Percentiles rank a stretch among this genome's conserved stretches.
Evolutionary conservation across 2,113 vertebrate species (phyloP).

Genomic region (Lamprologus sp.): DNA sequence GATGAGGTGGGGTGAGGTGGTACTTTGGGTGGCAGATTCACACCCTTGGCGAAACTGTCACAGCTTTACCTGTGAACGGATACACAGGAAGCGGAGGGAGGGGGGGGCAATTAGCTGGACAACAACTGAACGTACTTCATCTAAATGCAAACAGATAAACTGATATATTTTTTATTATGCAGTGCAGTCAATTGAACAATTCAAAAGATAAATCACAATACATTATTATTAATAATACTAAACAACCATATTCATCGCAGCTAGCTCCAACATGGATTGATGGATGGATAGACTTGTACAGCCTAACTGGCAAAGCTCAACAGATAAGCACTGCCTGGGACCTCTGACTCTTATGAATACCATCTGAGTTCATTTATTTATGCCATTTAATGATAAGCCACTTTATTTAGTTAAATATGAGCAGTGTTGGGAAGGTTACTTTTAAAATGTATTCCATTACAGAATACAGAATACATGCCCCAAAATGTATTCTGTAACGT

Average conservation of each 20-base stretch:
- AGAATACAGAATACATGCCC: no score
- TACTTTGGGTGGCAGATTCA: constrained; percentile 4
- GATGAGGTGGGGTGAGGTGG: not conserved
- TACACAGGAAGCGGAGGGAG: not conserved
- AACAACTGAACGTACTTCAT: not conserved
- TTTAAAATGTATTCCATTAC: no score
- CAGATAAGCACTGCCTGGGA: not conserved
- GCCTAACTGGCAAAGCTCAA: not conserved
- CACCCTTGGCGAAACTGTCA: constrained; percentile 50
- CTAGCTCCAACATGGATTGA: not conserved
- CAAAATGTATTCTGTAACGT: no score
- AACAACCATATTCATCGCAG: not conserved
- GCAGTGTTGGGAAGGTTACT: no score
- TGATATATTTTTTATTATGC: not conserved
- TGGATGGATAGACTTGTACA: not conserved
- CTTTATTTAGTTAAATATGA: not conserved
- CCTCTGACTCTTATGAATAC: not conserved
- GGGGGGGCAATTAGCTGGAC: not conserved
- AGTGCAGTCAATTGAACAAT: not conserved
- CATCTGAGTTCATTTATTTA: not conserved
- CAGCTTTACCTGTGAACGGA: constrained; percentile 43
- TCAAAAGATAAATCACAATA: not conserved
- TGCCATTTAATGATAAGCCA: not conserved
- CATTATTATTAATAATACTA: not conserved
- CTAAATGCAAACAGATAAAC: not conserved